Base-by-base conservation (phyloP, 92 coral and sea anemone genomes). In the Epizoanthus stellaris region DNA sequence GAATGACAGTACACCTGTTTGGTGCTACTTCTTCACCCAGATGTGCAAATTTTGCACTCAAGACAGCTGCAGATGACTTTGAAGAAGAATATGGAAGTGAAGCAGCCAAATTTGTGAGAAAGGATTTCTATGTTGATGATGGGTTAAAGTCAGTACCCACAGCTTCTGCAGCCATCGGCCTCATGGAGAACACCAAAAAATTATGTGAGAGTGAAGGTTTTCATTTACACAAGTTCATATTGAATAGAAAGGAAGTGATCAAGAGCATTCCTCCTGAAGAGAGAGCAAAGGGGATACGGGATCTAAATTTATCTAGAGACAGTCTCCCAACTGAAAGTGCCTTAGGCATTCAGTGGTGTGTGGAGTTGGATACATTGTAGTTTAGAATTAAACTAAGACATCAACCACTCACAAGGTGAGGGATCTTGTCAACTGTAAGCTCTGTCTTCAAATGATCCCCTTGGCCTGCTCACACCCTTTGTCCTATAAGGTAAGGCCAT, bases 401-500 rank as follows among this genome's bases (percentile, higher is more conserved):
- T 10, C 40, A 36, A 3, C 70, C 70, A 36, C 70, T 13, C 16
- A 66, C 70, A 9, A 66, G 70, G 30, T 6, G 63, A 25, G 79
- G 79, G 14, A 52, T 73, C 13, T 34, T 73, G 43, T 73, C 43
- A 16, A 47, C 79, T 4, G 79, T 73, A 3, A 72, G 76, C 49
- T 47, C 60, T n/a, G 60, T 72, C 23, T 72, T 72, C 25, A 23
- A 23, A 23, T n/a, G 76, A 72, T 20, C 59, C 76, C 76, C 59
- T 72, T n/a, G 60, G 76, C 10, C 36, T 30, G 36, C 36, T 30
- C 0, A 2, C 36, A 17, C 39, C 25, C 76, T 20, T 72, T 17
- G 80, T 72, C 59, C 39, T 43, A 43, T 15, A n/a, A 72, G 80
- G 80, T 5, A 73, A 73, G 80, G 15, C 12, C 6, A 74, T 74